Evolutionary conservation across 2,888 invertebrate species (phyloP), one percentile per base, ranked within the genome.

Genomic region (Pimpla rufipes): DNA sequence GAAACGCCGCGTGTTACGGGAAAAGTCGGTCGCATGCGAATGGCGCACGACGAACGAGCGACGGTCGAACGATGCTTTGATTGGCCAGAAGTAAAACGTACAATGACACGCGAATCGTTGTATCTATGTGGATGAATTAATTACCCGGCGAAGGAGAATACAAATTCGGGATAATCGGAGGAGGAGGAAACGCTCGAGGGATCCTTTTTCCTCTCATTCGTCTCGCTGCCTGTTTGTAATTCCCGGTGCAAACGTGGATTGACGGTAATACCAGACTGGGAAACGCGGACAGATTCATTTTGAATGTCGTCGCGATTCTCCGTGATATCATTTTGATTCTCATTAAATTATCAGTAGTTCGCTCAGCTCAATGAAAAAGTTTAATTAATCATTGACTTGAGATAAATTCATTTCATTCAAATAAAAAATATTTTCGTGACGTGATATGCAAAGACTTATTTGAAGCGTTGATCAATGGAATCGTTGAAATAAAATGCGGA

Each of bases 31-130:
- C 42, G 0, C 70, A 57, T 52, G 68, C 67, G 37, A 40, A 29
- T 64, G 70, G 45, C 50, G 52, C 59, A 59, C n/a, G 16, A 21
- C 50, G 42, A 67, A 52, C 62, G 50, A 66, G 37, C 67, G 57
- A 40, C 71, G 66, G 55, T 71, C 47, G 2, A 55, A 79, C 52
- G 23, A 57, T 59, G 79, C 55, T 81, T 81, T 73, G 57, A 67
- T 50, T 67, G 50, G 57, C 76, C 45, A 81, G 66, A 52, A 68
- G 35, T 64, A 57, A 64, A 79, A 47, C 23, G 52, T 64, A 29
- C 50, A 52, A 52, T 52, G 18, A 70, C 40, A 57, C 57, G 50
- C 62, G 70, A 64, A 62, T 71, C 78, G 64, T 71, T 78, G 78
- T 52, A 64, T 66, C 16, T 23, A 71, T 71, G 70, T 71, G 35